Evolutionary conservation across 1,140 invertebrate species (phyloP), one percentile per base, ranked within the genome.

Genomic region (Lysiphlebus fabarum): DNA sequence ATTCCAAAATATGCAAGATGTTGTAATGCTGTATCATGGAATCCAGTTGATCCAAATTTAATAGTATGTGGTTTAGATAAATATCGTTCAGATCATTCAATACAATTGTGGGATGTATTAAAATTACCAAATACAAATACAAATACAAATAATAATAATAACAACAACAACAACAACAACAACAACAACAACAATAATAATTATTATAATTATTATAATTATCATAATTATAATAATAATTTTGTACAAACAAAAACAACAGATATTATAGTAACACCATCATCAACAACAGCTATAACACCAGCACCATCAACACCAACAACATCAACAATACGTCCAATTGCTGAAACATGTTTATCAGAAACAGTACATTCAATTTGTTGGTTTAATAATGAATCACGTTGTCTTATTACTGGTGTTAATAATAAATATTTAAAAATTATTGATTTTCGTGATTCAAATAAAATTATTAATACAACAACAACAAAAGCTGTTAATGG

Each of bases 11-110:
- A 91, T 76, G 82, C 88, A 40, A 81, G 94, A 36, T 87, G 90
- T 67, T 96, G 93, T 71, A 93, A 93, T 58, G 85, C 88, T n/a
- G 81, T 97, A 5, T 83, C 87, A 38, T 97, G 93, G 93, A 95
- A 92, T 79, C 87, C 86, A n/a, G 71, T 84, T n/a, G 91, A 96
- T 61, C 82, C 83, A 7, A 89, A 93, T 72, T 81, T 95, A 59
- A 71, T 98, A 53, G 90, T 90, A 4, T 89, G 87, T 59, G 93
- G 91, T 0, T 82, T 95, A 61, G 93, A 96, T 61, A 93, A 92
- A 71, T 86, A 92, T 69, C 82, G 90, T 59, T 87, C 86, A n/a
- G 91, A 93, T 70, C 85, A 89, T 70, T 91, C 88, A 41, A 82
- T 93, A 12, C 76, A 89, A 10, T 76, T 93, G n/a, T 93, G 90